Evolutionary conservation across 2,888 invertebrate species (phyloP).

Genomic region (Rhabditoides inermis): DNA sequence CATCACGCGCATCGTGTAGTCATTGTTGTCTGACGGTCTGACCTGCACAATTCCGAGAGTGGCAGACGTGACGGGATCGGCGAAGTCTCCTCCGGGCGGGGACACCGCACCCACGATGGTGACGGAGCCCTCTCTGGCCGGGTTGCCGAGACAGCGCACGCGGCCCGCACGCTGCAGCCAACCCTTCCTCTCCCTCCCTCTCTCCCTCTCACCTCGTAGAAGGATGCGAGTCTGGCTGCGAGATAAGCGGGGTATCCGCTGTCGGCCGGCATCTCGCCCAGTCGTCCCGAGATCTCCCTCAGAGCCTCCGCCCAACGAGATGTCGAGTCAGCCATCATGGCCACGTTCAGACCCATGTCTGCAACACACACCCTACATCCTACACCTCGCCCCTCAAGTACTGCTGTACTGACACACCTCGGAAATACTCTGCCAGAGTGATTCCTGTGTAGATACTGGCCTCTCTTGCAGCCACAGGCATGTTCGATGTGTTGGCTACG

Average conservation of each 20-base stretch:
- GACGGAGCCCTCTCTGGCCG: conserved; percentile 90
- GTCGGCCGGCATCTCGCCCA: conserved; percentile 97
- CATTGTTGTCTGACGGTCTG: not conserved
- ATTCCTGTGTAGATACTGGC: conserved; percentile 98
- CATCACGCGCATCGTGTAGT: no score
- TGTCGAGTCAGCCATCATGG: conserved; percentile 99
- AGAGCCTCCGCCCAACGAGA: conserved; percentile 98
- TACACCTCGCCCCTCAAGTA: not conserved
- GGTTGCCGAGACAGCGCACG: conserved; percentile 72
- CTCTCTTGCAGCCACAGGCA: conserved; percentile 98
- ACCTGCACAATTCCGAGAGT: conserved; percentile 85
- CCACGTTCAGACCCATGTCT: conserved; percentile 95
- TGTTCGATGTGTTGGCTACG: conserved; percentile 98
- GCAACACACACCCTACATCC: no score
- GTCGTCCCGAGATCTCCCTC: conserved; percentile 90
- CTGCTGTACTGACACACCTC: conserved; percentile 39
- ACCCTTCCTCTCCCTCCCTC: conserved; percentile 48
- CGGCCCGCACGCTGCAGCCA: conserved; percentile 67
- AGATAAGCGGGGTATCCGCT: conserved; percentile 93
- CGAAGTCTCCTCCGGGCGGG: conserved; percentile 98
- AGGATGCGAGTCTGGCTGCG: conserved; percentile 88
- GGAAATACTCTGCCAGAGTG: conserved; percentile 95
- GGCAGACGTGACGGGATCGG: conserved; percentile 95
- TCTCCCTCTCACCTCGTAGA: conserved; percentile 81
- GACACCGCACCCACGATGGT: conserved; percentile 96